Evolutionary conservation across 2,797 vertebrate species (phyloP).

Genomic region (Tragopan temminckii): DNA sequence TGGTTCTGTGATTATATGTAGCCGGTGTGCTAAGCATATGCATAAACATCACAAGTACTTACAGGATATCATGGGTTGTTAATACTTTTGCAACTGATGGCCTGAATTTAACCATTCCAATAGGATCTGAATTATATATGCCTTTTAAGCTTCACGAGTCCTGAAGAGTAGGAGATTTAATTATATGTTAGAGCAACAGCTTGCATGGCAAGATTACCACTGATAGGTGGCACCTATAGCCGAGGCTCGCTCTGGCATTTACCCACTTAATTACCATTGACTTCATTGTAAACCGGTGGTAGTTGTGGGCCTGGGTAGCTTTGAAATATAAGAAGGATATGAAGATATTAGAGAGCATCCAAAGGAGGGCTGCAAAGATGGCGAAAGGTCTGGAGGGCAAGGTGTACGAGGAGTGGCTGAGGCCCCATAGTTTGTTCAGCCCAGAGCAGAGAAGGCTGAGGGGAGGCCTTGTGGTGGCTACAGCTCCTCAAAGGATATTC

Average conservation of each 20-base stretch:
- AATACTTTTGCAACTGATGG: neutral
- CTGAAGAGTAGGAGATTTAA: neutral
- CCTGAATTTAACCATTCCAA: neutral
- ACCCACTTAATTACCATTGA: neutral
- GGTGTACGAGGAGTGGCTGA: too few relatives aligned
- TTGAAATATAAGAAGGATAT: neutral
- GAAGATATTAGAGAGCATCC: too few relatives aligned
- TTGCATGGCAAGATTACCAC: fast-evolving
- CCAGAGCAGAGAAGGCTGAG: too few relatives aligned
- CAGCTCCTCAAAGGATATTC: neutral
- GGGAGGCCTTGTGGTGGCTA: too few relatives aligned
- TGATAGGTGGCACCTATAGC: fast-evolving
- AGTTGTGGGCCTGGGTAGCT: neutral
- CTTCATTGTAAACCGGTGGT: neutral
- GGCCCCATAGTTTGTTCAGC: too few relatives aligned
- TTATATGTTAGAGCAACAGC: neutral
- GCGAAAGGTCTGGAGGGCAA: too few relatives aligned
- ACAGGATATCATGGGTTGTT: neutral
- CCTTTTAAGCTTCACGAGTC: neutral
- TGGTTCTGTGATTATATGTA: neutral
- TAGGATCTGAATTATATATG: neutral
- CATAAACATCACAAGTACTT: neutral
- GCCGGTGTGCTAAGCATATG: neutral
- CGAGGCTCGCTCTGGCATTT: neutral
- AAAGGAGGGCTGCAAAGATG: too few relatives aligned